These are phyloP conservation scores for Camponotus fellah DNA, from an alignment of 2,888 invertebrate species.

Conservation along the genomic window DNA sequence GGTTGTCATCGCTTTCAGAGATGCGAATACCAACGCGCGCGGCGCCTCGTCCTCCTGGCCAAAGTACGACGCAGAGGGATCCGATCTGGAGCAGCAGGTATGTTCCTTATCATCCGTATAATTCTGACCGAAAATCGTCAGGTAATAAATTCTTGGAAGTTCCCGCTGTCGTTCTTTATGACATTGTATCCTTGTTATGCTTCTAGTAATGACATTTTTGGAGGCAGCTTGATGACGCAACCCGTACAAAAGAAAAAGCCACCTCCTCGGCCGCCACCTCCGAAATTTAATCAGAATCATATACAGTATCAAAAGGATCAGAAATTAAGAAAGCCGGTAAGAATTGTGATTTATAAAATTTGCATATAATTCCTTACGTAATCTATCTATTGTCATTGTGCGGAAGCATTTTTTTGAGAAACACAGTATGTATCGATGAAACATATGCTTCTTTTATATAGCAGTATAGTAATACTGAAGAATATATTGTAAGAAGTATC, in stretches of 20 bases:
- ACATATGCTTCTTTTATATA: neutral
- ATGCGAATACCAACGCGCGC: conserved; percentile 89
- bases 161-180: conserved; percentile 16
- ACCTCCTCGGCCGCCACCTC: conserved; percentile 91
- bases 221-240: conserved; percentile 86
- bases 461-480: neutral
- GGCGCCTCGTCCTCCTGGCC: conserved; percentile 88
- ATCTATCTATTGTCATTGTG: neutral
- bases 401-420: neutral
- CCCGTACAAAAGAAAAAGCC: conserved; percentile 89
- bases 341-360: conserved; percentile 51
- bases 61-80: conserved; percentile 72
- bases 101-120: conserved; percentile 46
- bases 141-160: neutral
- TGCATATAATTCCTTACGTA: neutral
- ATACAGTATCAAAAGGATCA: conserved; percentile 76
- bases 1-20: conserved; percentile 83
- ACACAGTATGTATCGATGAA: neutral
- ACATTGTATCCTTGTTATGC: conserved; percentile 30
- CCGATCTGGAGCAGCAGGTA: conserved; percentile 80
- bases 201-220: conserved; percentile 80
- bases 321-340: conserved; percentile 81
- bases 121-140: neutral
- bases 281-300: conserved; percentile 86
- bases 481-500: neutral